These are phyloP conservation scores for Hydrochoerus hydrochaeris DNA, from an alignment of 2,113 vertebrate species.

Conservation along the genomic window DNA sequence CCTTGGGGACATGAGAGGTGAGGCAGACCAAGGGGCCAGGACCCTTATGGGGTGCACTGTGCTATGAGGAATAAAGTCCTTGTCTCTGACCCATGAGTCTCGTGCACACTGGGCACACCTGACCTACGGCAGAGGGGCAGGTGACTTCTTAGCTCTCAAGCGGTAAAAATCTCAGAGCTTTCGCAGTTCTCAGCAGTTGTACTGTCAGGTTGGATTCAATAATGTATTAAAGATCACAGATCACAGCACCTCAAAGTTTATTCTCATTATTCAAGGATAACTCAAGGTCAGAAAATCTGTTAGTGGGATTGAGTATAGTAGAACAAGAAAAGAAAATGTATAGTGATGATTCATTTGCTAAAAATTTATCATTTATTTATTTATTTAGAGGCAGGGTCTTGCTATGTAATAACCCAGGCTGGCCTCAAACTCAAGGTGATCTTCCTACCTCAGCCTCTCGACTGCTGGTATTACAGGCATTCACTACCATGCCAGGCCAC, in stretches of 20 bases:
- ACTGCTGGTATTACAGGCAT: background rate
- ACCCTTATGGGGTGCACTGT: background rate
- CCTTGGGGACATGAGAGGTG: no score
- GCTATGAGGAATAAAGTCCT: background rate
- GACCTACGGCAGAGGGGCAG: background rate
- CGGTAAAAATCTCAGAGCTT: background rate
- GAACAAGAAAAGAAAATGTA: background rate
- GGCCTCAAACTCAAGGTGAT: background rate
- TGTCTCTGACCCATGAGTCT: background rate
- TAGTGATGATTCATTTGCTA: background rate
- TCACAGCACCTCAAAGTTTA: background rate
- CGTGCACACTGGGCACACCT: background rate
- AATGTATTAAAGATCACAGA: background rate
- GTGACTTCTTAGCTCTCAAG: background rate
- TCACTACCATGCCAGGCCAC: background rate
- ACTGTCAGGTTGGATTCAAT: background rate
- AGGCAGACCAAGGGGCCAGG: background rate
- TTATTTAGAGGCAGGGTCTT: background rate
- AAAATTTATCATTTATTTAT: background rate
- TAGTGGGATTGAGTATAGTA: background rate
- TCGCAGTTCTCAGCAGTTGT: background rate
- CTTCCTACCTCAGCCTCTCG: no score
- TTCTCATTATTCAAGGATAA: conserved; percentile 13
- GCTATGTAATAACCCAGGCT: background rate
- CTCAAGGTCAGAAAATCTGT: conserved; percentile 7